phyloP scores from a whole-genome alignment of 2,888 invertebrate genomes.

The Lampropteryx suffumata region DNA sequence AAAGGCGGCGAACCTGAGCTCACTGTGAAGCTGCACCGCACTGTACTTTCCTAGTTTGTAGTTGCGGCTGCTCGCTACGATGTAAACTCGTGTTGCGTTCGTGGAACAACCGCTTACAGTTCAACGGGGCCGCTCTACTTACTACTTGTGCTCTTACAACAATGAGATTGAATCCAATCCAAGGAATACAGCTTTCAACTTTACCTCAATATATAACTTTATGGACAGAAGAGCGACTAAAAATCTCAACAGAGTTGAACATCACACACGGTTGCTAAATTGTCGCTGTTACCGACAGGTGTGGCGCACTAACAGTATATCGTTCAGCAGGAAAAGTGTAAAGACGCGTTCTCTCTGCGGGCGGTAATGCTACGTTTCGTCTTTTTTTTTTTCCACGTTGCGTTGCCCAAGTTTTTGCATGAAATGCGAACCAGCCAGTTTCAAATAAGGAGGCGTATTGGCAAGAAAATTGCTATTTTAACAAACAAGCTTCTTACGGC shows the following conservation, averaged over 20 bases:
- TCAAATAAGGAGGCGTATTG: slow-evolving; percentile 57
- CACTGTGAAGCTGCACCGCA: slow-evolving; percentile 51
- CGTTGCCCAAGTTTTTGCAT: slow-evolving; percentile 54
- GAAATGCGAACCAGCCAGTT: slow-evolving; percentile 52
- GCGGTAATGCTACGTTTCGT: slow-evolving; percentile 50
- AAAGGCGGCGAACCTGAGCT: slow-evolving; percentile 54
- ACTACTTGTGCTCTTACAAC: slow-evolving; percentile 35
- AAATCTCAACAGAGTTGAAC: slow-evolving; percentile 22
- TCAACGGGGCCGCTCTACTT: slow-evolving; percentile 32
- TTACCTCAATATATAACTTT: slow-evolving; percentile 24
- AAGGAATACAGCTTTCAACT: slow-evolving; percentile 23
- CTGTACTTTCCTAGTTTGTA: slow-evolving; percentile 46
- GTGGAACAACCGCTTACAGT: slow-evolving; percentile 44
- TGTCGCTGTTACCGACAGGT: slow-evolving; percentile 39
- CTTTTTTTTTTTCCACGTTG: slow-evolving; percentile 55
- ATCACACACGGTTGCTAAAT: slow-evolving; percentile 33
- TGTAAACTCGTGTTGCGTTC: slow-evolving; percentile 54
- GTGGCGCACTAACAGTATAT: slow-evolving; percentile 38
- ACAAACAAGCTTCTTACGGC: slow-evolving; percentile 63
- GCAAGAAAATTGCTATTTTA: slow-evolving; percentile 69
- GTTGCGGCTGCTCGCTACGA: slow-evolving; percentile 42
- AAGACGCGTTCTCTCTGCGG: slow-evolving; percentile 55
- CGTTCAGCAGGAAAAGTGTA: slow-evolving; percentile 42
- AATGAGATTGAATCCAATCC: slow-evolving; percentile 30
- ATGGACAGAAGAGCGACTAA: slow-evolving; percentile 19